Percentiles rank a stretch among this genome's conserved stretches.
These are phyloP conservation scores for Drosophila obscura DNA, from an alignment of 1,140 invertebrate species.

Conservation along the genomic window DNA sequence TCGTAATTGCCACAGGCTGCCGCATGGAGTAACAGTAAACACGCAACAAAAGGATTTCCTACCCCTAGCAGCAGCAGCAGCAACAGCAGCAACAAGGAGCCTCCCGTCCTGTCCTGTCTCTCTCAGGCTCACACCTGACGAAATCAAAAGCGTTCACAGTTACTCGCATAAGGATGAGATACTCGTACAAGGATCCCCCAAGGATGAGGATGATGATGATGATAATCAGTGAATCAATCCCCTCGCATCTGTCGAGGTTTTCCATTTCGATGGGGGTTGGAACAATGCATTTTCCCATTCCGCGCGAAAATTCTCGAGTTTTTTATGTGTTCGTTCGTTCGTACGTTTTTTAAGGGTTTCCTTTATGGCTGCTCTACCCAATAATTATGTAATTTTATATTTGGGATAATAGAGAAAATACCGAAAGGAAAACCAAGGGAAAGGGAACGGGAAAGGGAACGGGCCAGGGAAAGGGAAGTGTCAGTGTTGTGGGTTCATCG, in stretches of 20 bases:
- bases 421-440: conserved; percentile 2
- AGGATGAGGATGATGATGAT: conserved; percentile 8
- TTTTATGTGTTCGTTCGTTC: conserved; percentile 62
- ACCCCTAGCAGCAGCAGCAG: conserved; percentile 50
- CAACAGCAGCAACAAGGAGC: conserved; percentile 33
- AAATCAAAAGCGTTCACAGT: conserved; percentile 81
- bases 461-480: conserved; percentile 53
- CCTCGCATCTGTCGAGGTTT: conserved; percentile 69
- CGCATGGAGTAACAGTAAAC: conserved; percentile 69
- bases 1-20: conserved; percentile 54
- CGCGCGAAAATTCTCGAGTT: conserved; percentile 81
- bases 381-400: conserved; percentile 82
- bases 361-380: conserved; percentile 27
- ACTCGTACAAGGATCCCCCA: conserved; percentile 22
- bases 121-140: conserved; percentile 60
- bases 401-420: conserved; percentile 35
- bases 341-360: conserved; percentile 46
- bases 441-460: background rate
- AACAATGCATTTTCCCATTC: conserved; percentile 63
- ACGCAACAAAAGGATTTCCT: conserved; percentile 76
- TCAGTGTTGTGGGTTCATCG: conserved; percentile 41
- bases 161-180: conserved; percentile 29
- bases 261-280: conserved; percentile 65
- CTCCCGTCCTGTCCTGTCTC: background rate
- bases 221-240: conserved; percentile 65